Evolutionary conservation across 2,113 vertebrate species (phyloP), one percentile per base, ranked within the genome.

Genomic region (Paratilapia polleni): DNA sequence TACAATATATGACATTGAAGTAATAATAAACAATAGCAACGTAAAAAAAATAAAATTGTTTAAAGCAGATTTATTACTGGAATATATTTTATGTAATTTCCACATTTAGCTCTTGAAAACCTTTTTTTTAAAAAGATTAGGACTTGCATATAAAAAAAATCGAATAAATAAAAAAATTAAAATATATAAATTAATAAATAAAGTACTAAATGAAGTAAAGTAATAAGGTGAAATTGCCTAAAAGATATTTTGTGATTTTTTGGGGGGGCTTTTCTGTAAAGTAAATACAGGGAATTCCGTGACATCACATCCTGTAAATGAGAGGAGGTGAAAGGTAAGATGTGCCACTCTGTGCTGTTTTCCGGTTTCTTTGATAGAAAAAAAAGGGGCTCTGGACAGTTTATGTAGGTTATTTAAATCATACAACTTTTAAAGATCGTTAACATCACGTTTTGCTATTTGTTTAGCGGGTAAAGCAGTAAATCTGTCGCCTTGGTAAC

Each of bases 271-370:
- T 19, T 68, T 58, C 9, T 43, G n/a, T n/a, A 15, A 31, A 59
- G n/a, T 24, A 62, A 57, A 26, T 1, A 61, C 1, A 8, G 76
- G 86, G 90, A 86, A 88, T 88, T 83, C 57, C 47, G 38, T 92
- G 89, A 93, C 93, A 4, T 93, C 93, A 94, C 47, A 43, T 95
- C 95, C 94, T 79, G 82, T 78, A 12, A 13, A 8, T 19, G 13
- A 28, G 64, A 88, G 5, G 1, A 34, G 3, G 0, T 1, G 6
- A 26, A n/a, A 22, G 2, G 8, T 19, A 4, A 2, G 90, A 93
- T 0, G 52, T 86, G 1, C 84, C 91, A 93, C 91, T 92, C 78
- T 0, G n/a, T 1, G 3, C 36, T 31, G 9, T 82, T 89, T 85
- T 15, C 8, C 3, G 9, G 41, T 1, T 7, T 14, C 19, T 4